Conservation (phyloP, 2,113 vertebrate genomes). For the Perca flavescens region DNA sequence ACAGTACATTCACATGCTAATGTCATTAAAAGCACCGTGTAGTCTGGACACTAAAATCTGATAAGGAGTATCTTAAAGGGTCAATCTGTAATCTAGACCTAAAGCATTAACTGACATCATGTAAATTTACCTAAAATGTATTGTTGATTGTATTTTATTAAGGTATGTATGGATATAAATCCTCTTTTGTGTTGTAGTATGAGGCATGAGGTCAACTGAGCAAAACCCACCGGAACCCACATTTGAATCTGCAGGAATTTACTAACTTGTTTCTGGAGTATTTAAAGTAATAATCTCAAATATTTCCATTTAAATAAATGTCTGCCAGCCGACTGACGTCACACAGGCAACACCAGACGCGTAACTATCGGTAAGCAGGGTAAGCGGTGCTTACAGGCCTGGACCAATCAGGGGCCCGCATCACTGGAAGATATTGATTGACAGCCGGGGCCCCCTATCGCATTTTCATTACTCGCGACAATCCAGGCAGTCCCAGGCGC, state of each 20-base stretch:
- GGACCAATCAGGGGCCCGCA: no score
- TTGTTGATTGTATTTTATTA: neutral
- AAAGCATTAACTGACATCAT: neutral
- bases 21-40: slow-evolving; percentile 24
- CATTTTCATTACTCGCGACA: no score
- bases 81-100: neutral
- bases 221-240: neutral
- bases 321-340: no score
- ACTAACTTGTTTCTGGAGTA: neutral
- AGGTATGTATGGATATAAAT: neutral
- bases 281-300: neutral
- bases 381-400: no score
- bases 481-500: no score
- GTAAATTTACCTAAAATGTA: neutral
- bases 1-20: slow-evolving; percentile 58
- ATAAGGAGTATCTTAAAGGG: neutral
- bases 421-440: no score
- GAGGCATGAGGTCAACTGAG: neutral
- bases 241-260: neutral
- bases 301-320: no score
- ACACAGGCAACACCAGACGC: no score
- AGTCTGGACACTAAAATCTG: neutral
- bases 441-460: no score
- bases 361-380: no score
- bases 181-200: neutral